Percentiles rank a stretch among this genome's conserved stretches.
Conservation (phyloP, 2,797 vertebrate genomes). For the Tapera naevia region DNA sequence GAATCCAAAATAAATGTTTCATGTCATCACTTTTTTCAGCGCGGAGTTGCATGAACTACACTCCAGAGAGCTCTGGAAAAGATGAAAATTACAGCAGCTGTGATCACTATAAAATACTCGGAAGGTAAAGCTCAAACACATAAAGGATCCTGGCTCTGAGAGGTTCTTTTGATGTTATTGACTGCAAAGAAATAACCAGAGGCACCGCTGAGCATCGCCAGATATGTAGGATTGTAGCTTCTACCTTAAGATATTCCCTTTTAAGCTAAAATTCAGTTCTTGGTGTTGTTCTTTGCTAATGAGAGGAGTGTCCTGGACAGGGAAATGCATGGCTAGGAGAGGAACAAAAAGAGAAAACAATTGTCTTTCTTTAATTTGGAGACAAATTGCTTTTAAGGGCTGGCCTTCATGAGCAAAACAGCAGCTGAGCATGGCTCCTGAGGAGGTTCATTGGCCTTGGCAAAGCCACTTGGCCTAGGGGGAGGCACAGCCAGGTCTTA, state of each 20-base stretch:
- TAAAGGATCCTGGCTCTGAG: background rate
- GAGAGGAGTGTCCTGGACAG: background rate
- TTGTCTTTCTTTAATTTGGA: background rate
- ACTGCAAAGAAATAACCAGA: background rate
- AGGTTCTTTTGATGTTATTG: background rate
- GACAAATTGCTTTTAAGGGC: background rate
- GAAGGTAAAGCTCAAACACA: background rate
- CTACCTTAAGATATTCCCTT: background rate
- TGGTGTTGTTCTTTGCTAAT: background rate
- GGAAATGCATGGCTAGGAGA: background rate
- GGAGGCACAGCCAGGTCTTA: background rate
- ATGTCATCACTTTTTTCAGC: accelerated
- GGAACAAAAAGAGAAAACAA: background rate
- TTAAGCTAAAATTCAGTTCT: background rate
- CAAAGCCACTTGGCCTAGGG: background rate
- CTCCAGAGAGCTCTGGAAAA: background rate
- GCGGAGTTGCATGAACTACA: background rate
- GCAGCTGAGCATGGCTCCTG: background rate
- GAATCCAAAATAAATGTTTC: background rate
- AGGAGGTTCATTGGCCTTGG: background rate
- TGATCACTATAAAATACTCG: background rate
- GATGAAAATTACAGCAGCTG: background rate
- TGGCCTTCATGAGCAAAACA: background rate
- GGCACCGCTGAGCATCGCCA: background rate
- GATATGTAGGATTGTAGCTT: background rate